Percentiles rank a stretch among this genome's conserved stretches.
Conservation (phyloP, 2,113 vertebrate genomes). For the Etia nguti region DNA sequence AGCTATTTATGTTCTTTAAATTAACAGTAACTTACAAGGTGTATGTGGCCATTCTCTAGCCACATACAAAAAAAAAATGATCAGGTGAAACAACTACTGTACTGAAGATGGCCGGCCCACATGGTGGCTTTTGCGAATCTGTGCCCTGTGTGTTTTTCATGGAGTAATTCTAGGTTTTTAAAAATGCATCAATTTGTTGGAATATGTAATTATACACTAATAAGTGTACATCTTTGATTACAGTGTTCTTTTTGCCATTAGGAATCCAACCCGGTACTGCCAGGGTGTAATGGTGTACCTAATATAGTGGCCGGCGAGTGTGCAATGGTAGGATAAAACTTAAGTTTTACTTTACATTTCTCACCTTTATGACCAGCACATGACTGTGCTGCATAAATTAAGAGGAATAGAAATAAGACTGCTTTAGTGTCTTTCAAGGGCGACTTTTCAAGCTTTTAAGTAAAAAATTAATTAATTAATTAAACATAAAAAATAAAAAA, state of each 20-base stretch:
- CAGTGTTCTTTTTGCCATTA: not conserved
- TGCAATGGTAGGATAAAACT: not conserved
- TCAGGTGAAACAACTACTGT: not conserved
- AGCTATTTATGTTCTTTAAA: too few relatives aligned
- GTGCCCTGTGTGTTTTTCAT: not conserved
- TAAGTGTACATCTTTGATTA: not conserved
- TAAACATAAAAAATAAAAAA: not conserved
- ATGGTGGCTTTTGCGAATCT: accelerated
- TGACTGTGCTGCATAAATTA: not conserved
- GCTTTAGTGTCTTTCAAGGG: not conserved
- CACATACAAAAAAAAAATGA: too few relatives aligned
- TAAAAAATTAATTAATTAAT: not conserved
- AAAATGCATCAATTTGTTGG: not conserved
- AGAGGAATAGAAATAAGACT: not conserved
- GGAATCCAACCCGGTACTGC: not conserved
- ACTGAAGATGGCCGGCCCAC: not conserved
- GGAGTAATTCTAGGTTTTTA: not conserved
- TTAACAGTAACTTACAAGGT: too few relatives aligned
- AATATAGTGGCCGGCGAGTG: not conserved
- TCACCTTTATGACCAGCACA: not conserved
- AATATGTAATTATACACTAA: not conserved
- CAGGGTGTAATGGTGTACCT: not conserved
- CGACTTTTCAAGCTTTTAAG: not conserved
- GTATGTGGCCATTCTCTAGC: too few relatives aligned
- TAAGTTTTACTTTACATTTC: not conserved